Percentiles rank a stretch among this genome's conserved stretches.
phyloP scores from a whole-genome alignment of 2,888 invertebrate genomes.

The Endomychus coccineus region DNA sequence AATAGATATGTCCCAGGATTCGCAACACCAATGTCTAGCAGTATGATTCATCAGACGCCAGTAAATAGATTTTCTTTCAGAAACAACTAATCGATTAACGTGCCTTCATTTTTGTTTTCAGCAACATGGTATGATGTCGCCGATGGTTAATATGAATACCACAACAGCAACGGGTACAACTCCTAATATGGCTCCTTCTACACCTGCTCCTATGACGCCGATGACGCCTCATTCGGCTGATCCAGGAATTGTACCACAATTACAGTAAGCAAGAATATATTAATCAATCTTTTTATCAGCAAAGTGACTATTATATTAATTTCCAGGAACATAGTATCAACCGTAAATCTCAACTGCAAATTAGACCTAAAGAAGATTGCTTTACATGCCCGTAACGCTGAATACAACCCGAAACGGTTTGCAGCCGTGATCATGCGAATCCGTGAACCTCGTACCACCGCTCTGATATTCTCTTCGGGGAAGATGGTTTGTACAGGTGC shows the following conservation, averaged over 20 bases:
- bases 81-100: too few species aligned
- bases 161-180: conserved; percentile 44
- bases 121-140: conserved; percentile 72
- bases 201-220: conserved; percentile 74
- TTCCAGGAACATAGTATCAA: conserved; percentile 93
- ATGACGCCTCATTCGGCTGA: conserved; percentile 91
- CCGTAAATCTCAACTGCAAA: conserved; percentile 92
- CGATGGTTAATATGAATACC: conserved; percentile 56
- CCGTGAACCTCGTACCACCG: conserved; percentile 80
- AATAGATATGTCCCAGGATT: conserved; percentile 71
- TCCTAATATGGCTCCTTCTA: conserved; percentile 63
- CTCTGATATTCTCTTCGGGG: conserved; percentile 74
- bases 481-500: conserved; percentile 87
- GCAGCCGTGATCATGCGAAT: conserved; percentile 98
- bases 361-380: conserved; percentile 96
- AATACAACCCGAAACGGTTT: conserved; percentile 98
- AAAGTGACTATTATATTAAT: conserved; percentile 2
- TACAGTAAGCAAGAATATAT: conserved; percentile 59
- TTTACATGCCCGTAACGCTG: conserved; percentile 94
- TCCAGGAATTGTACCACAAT: conserved; percentile 86
- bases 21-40: conserved; percentile 66
- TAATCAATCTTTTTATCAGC: not conserved
- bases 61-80: conserved; percentile 45
- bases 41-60: conserved; percentile 87
- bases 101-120: conserved; percentile 40